These are phyloP conservation scores for Entosphenus tridentatus DNA, from an alignment of 2,113 vertebrate genomes.

Conservation along the genomic window DNA sequence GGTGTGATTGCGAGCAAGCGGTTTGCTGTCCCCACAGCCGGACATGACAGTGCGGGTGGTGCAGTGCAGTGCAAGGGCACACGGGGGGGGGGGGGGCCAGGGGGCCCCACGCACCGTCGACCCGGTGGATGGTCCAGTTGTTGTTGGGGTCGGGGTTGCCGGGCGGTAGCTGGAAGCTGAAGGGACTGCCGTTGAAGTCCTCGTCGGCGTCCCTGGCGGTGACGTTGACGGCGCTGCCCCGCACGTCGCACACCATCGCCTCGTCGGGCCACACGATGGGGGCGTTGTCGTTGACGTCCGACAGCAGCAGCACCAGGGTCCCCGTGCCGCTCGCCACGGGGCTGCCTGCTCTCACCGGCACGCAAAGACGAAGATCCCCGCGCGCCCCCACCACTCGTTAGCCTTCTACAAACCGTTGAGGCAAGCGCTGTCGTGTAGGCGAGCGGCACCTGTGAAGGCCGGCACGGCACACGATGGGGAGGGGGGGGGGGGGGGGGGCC, in stretches of 20 bases:
- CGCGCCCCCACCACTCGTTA: too few relatives aligned
- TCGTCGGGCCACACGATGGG: slow-evolving; percentile 61
- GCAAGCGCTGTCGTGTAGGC: too few relatives aligned
- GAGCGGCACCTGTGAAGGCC: too few relatives aligned
- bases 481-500: too few relatives aligned
- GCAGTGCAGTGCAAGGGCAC: too few relatives aligned
- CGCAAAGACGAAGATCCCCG: too few relatives aligned
- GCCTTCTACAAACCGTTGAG: too few relatives aligned
- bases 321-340: slow-evolving; percentile 69
- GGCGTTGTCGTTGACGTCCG: slow-evolving; percentile 86
- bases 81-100: too few relatives aligned
- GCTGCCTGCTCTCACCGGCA: slow-evolving; percentile 26
- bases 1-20: too few relatives aligned
- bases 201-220: slow-evolving; percentile 59
- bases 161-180: slow-evolving; percentile 68
- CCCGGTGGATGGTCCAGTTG: slow-evolving; percentile 76
- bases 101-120: slow-evolving; percentile 34
- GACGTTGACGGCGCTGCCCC: slow-evolving; percentile 61
- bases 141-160: slow-evolving; percentile 41
- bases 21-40: too few relatives aligned
- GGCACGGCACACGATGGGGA: too few relatives aligned
- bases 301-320: slow-evolving; percentile 74
- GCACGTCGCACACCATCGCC: slow-evolving; percentile 70
- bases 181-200: slow-evolving; percentile 71
- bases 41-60: too few relatives aligned